Percentiles rank a stretch among this genome's conserved stretches.
Evolutionary conservation across 2,888 invertebrate genomes (phyloP).

Genomic region (Troides aeacus): DNA sequence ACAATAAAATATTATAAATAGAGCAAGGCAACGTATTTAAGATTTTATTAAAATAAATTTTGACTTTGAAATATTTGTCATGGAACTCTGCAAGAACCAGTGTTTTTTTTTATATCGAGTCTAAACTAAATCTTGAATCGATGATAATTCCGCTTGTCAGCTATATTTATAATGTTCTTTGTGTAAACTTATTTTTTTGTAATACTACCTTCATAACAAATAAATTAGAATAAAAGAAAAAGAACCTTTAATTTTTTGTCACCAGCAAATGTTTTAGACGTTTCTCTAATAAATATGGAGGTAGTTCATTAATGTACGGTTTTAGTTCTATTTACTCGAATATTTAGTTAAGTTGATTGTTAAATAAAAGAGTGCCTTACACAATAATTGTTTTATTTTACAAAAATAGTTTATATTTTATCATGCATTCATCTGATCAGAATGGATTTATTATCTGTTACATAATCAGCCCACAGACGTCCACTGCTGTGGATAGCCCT

Average conservation of each 20-base stretch:
- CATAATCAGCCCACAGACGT: too few relatives aligned
- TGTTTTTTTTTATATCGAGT: neutral
- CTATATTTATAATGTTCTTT: neutral
- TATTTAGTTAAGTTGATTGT: conserved; percentile 10
- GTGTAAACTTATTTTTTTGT: neutral
- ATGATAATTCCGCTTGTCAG: neutral
- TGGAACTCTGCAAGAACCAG: neutral
- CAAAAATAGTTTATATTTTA: neutral
- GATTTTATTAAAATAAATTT: neutral
- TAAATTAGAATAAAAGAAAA: neutral
- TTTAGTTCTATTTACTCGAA: conserved; percentile 16
- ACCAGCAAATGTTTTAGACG: neutral
- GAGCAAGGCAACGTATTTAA: neutral
- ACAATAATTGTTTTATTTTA: neutral
- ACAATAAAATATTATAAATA: neutral
- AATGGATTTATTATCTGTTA: too few relatives aligned
- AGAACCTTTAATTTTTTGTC: neutral
- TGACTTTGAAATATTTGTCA: neutral
- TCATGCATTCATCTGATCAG: too few relatives aligned
- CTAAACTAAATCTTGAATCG: neutral
- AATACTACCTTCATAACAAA: neutral
- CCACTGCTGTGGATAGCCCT: too few relatives aligned
- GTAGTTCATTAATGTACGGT: conserved; percentile 5
- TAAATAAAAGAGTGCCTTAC: conserved; percentile 16
- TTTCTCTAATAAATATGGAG: neutral